Conservation (phyloP, 2,888 invertebrate genomes). For the Venusia cambrica region DNA sequence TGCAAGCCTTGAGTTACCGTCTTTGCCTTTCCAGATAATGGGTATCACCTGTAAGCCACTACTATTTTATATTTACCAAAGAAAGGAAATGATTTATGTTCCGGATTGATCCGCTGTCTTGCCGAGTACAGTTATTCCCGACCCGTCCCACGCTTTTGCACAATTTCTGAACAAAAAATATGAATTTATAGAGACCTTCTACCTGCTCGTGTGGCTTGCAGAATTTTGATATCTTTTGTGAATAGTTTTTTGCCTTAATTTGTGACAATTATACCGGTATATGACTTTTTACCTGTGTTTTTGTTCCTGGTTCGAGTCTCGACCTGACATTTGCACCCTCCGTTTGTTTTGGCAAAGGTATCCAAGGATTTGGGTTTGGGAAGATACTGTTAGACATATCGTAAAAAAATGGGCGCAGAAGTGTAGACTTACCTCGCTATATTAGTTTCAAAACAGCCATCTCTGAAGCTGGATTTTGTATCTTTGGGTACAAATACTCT, state of each 20-base stretch:
- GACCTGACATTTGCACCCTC: slow-evolving; percentile 67
- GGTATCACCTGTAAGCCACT: slow-evolving; percentile 2
- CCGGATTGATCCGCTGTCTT: slow-evolving; percentile 49
- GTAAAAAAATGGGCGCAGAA: slow-evolving; percentile 36
- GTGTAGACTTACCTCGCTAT: too few relatives aligned
- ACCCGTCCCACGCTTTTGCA: slow-evolving; percentile 78
- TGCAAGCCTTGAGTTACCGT: too few relatives aligned
- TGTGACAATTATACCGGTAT: slow-evolving; percentile 81
- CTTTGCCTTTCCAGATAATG: too few relatives aligned
- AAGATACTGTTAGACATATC: slow-evolving; percentile 53
- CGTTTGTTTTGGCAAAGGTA: slow-evolving; percentile 66
- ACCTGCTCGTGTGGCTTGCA: slow-evolving; percentile 82
- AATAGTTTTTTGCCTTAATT: slow-evolving; percentile 76
- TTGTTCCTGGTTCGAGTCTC: slow-evolving; percentile 48
- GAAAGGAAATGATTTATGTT: slow-evolving; percentile 49
- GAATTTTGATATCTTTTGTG: slow-evolving; percentile 80
- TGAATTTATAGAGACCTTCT: slow-evolving; percentile 63
- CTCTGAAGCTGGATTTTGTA: too few relatives aligned
- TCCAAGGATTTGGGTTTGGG: slow-evolving; percentile 43
- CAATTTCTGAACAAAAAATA: slow-evolving; percentile 62
- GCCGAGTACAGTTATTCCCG: slow-evolving; percentile 66
- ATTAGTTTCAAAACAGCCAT: too few relatives aligned
- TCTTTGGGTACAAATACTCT: too few relatives aligned
- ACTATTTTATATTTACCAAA: slow-evolving; percentile 30
- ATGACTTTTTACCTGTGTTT: slow-evolving; percentile 80